phyloP scores from a whole-genome alignment of 2,888 invertebrate species.

The Leucophenga montana region DNA sequence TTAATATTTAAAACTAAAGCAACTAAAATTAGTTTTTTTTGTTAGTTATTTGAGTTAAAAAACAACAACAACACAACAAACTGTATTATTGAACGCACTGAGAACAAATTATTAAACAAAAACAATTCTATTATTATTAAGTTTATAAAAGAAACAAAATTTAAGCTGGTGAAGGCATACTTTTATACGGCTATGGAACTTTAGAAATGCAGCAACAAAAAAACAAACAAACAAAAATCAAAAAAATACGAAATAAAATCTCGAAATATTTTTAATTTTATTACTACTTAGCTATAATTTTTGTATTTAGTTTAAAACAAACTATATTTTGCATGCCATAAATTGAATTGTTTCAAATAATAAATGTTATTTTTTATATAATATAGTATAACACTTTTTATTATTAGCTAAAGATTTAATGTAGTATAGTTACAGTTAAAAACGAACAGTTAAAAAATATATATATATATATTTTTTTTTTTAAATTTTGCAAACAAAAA shows the following conservation, averaged over 20 bases:
- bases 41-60: constrained; percentile 25
- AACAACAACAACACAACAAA: constrained; percentile 33
- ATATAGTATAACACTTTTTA: not conserved
- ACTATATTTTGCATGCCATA: constrained; percentile 21
- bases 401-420: not conserved
- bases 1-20: too few species aligned
- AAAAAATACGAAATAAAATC: constrained; percentile 56
- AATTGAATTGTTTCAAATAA: not conserved
- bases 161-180: constrained; percentile 29
- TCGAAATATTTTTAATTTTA: constrained; percentile 47
- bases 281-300: not conserved
- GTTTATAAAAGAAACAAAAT: constrained; percentile 43
- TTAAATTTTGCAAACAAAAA: constrained; percentile 30
- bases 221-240: constrained; percentile 56
- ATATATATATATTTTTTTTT: constrained; percentile 21
- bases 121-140: constrained; percentile 46
- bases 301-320: not conserved
- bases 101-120: constrained; percentile 30
- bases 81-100: constrained; percentile 30
- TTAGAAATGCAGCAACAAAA: constrained; percentile 16
- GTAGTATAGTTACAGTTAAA: constrained; percentile 36
- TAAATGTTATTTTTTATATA: too few species aligned
- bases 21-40: constrained; percentile 27
- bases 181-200: constrained; percentile 8
- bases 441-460: constrained; percentile 24